Evolutionary conservation across 2,113 vertebrate genomes (phyloP).

Genomic region (Bombycilla garrulus): DNA sequence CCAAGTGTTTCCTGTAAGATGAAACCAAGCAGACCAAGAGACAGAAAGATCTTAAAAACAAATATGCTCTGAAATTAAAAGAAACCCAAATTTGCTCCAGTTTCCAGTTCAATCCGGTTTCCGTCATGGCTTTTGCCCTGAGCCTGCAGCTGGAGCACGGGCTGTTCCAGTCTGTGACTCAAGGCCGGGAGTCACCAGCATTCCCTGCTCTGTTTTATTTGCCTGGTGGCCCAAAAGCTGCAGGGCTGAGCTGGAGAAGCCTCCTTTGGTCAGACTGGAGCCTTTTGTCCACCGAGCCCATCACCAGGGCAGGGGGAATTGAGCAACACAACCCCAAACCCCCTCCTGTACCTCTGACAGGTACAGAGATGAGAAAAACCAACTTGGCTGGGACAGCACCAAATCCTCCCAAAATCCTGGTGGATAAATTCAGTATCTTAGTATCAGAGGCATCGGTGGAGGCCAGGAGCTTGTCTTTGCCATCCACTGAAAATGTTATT

Average conservation of each 20-base stretch:
- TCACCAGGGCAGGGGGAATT: background rate
- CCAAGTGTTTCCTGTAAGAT: background rate
- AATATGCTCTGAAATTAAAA: background rate
- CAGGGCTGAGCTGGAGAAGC: background rate
- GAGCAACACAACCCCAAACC: rapidly evolving
- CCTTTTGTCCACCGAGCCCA: background rate
- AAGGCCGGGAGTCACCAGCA: rapidly evolving
- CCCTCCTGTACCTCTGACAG: rapidly evolving
- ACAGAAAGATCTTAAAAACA: background rate
- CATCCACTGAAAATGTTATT: background rate
- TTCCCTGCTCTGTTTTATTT: background rate
- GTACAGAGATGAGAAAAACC: background rate
- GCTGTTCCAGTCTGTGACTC: background rate
- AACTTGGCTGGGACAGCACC: rapidly evolving
- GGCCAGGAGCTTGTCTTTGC: background rate
- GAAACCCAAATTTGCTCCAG: background rate
- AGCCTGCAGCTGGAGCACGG: rapidly evolving
- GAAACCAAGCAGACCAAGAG: background rate
- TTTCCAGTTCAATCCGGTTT: no score
- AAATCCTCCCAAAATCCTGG: background rate
- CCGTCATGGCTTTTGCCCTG: background rate
- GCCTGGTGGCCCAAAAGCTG: background rate
- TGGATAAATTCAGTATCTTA: background rate
- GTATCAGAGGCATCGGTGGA: background rate
- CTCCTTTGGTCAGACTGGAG: background rate